phyloP scores from a whole-genome alignment of 2,113 vertebrate species.

The Aegypius monachus region DNA sequence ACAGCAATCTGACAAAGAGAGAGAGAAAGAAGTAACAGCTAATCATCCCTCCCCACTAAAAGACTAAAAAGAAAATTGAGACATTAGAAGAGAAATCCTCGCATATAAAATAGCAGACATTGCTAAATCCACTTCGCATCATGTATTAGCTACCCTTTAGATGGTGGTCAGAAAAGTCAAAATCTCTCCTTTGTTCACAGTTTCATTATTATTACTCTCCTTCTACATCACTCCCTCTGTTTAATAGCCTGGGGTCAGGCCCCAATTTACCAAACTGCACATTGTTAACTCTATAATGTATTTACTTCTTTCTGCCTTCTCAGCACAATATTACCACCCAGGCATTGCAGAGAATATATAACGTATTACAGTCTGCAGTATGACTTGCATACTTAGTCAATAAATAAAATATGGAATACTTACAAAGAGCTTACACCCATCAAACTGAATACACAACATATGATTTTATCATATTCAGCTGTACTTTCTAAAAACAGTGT shows the following conservation, averaged over 20 bases:
- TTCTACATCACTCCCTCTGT: not conserved
- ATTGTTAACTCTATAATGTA: not conserved
- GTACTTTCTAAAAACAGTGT: not conserved
- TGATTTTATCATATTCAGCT: not conserved
- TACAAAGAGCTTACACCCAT: not conserved
- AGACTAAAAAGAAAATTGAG: not conserved
- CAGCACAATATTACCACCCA: not conserved
- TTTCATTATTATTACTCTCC: not conserved
- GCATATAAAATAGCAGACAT: not conserved
- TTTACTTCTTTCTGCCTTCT: not conserved
- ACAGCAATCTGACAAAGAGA: not conserved
- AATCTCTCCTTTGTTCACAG: not conserved
- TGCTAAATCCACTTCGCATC: not conserved
- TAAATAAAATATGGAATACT: not conserved
- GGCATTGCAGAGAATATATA: not conserved
- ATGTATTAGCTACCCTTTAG: not conserved
- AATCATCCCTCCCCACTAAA: not conserved
- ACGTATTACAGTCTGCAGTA: not conserved
- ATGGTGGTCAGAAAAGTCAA: not conserved
- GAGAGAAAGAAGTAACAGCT: not conserved
- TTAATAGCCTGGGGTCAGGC: not conserved
- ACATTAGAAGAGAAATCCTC: not conserved
- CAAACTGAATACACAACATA: not conserved
- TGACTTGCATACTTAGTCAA: not conserved
- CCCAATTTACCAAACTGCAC: not conserved